Evolutionary conservation across 1,140 invertebrate genomes (phyloP).

Genomic region (Arctopsyche grandis): DNA sequence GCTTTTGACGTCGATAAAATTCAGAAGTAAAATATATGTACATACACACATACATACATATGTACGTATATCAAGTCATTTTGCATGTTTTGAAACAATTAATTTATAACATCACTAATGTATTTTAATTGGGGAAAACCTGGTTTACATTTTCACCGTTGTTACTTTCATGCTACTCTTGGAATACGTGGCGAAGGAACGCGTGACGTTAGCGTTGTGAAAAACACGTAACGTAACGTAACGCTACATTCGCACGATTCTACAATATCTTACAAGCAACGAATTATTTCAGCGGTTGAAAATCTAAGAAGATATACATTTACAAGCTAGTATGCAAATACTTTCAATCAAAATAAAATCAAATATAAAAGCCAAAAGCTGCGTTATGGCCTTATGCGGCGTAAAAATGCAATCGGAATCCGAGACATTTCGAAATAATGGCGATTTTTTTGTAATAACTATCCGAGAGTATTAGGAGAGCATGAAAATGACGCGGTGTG

Average conservation of each 20-base stretch:
- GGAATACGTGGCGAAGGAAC: background rate
- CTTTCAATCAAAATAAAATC: too few relatives aligned
- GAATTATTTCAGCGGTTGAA: too few relatives aligned
- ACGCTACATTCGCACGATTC: background rate
- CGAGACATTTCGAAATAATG: slow-evolving; percentile 14
- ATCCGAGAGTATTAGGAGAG: slow-evolving; percentile 20
- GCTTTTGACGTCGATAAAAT: too few relatives aligned
- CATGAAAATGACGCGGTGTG: slow-evolving; percentile 15
- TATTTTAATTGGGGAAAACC: background rate
- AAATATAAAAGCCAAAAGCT: too few relatives aligned
- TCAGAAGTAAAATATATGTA: too few relatives aligned
- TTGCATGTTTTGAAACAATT: too few relatives aligned
- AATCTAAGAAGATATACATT: too few relatives aligned
- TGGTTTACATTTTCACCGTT: background rate
- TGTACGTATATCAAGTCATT: too few relatives aligned
- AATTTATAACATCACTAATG: too few relatives aligned
- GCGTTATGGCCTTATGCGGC: too few relatives aligned
- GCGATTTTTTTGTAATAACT: slow-evolving; percentile 33
- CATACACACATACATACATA: too few relatives aligned
- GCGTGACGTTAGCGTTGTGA: slow-evolving; percentile 1
- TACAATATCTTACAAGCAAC: background rate
- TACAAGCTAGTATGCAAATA: too few relatives aligned
- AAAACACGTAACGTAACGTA: slow-evolving; percentile 18
- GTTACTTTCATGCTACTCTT: background rate
- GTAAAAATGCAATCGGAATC: background rate